Base-by-base conservation (phyloP, 2,113 vertebrate species). In the Rhinolophus sinicus region DNA sequence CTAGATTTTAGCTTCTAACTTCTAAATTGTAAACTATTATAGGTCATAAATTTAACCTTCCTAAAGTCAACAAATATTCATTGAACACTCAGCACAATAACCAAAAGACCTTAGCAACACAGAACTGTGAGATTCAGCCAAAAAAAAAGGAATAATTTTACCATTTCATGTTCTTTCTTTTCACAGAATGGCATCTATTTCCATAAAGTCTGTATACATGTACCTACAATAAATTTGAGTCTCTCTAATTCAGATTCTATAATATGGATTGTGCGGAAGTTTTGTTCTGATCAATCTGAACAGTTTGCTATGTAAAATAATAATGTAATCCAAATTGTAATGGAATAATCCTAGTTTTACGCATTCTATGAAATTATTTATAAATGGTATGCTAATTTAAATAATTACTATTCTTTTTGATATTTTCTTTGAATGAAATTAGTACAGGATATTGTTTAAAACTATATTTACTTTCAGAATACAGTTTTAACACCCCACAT, bases 351-450 rank as follows among this genome's bases (percentile, higher is more conserved):
- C 72, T 88, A 92, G 8, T 85, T 81, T 94, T 58, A 86, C 75
- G 40, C 40, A 67, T 78, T 80, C 47, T 60, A 64, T 38, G 2
- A 65, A 62, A 92, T 11, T 65, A 86, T 56, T 75, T 92, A 24
- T 88, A 81, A 85, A 58, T 89, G n/a, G 12, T 40, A 92, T 58
- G 8, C 14, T 85, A 82, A 81, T 81, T 58, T 86, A 80, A 80
- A 77, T 52, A 72, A 77, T 50, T 54, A 0, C 65, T 56, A n/a
- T n/a, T 90, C 6, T 69, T 93, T 24, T 47, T 12, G 67, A 47
- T 65, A 50, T 95, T 72, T 94, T 94, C 81, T 78, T 62, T 88
- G n/a, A 92, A 90, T 69, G 38, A 87, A 78, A 73, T 80, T 76
- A 75, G 33, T 82, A 15, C 2, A 65, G n/a, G 33, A 67, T 70